A percentile compares a stretch with the other conserved stretches of the same genome.
Conservation (phyloP, 2,888 invertebrate species). For the Lithophane ornitopus region DNA sequence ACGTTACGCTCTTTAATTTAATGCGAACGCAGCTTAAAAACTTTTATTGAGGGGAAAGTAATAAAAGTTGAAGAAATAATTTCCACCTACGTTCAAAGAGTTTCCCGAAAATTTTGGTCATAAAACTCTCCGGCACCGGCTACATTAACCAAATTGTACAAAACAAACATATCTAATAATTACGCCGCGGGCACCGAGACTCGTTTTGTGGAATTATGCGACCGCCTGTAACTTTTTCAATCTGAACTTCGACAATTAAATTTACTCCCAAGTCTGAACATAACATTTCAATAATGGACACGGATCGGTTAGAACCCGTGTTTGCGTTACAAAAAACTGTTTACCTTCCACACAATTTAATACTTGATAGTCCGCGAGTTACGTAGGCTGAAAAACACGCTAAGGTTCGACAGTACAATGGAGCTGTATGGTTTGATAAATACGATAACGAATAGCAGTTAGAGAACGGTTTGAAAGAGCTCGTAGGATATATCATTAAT, state of each 20-base stretch:
- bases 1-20: slow-evolving; percentile 62
- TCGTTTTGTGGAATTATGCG: slow-evolving; percentile 85
- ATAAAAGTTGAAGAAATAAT: slow-evolving; percentile 81
- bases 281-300: slow-evolving; percentile 86
- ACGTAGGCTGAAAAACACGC: slow-evolving; percentile 49
- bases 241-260: slow-evolving; percentile 89
- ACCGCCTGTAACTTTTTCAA: slow-evolving; percentile 88
- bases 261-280: slow-evolving; percentile 84
- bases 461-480: slow-evolving; percentile 79
- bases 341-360: slow-evolving; percentile 48
- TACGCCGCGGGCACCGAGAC: slow-evolving; percentile 78
- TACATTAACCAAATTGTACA: slow-evolving; percentile 87
- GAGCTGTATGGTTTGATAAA: slow-evolving; percentile 75
- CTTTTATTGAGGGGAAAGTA: slow-evolving; percentile 72
- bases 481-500: slow-evolving; percentile 85
- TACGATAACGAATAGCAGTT: slow-evolving; percentile 78
- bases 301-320: slow-evolving; percentile 74
- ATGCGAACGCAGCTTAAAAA: slow-evolving; percentile 67
- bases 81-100: slow-evolving; percentile 79
- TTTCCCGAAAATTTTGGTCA: slow-evolving; percentile 78
- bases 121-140: slow-evolving; percentile 77
- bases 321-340: slow-evolving; percentile 69
- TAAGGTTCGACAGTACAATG: slow-evolving; percentile 67
- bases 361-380: slow-evolving; percentile 50
- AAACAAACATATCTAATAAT: slow-evolving; percentile 88